A percentile compares a stretch with the other conserved stretches of the same genome.
phyloP scores from a whole-genome alignment of 2,797 vertebrate genomes.

The Dipus sagitta region DNA sequence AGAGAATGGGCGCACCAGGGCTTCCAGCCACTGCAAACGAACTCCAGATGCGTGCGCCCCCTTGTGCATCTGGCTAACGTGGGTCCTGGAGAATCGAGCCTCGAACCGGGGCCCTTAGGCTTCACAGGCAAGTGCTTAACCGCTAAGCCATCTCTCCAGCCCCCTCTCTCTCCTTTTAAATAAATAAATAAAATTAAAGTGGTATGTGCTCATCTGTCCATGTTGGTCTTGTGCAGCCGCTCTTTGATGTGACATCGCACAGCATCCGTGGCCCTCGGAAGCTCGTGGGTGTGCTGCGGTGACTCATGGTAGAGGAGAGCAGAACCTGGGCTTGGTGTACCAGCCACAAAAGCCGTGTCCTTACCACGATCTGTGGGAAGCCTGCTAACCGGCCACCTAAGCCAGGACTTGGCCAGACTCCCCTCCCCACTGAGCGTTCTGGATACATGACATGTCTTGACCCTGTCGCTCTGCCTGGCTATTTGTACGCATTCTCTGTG shows the following conservation, averaged over 20 bases:
- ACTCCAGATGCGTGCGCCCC: no score
- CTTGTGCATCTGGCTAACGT: no score
- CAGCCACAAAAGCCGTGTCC: rapidly evolving
- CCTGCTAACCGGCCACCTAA: neutral
- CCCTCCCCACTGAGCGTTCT: rapidly evolving
- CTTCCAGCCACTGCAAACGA: no score
- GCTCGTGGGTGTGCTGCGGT: rapidly evolving
- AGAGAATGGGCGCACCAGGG: no score
- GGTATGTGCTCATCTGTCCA: rapidly evolving
- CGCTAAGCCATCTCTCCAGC: no score
- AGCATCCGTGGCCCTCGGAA: neutral
- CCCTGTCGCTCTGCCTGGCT: neutral
- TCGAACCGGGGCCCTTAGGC: no score
- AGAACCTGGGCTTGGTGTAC: rapidly evolving
- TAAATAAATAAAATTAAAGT: no score
- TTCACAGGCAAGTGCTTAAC: no score
- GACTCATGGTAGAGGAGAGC: rapidly evolving
- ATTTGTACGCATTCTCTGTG: neutral
- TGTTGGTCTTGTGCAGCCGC: rapidly evolving
- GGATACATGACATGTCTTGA: rapidly evolving
- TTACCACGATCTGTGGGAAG: rapidly evolving
- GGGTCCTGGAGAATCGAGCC: no score
- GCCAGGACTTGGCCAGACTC: no score
- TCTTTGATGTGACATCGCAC: neutral
- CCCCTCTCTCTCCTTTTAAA: no score